These are phyloP conservation scores for Apotomis capreana DNA, from an alignment of 2,888 invertebrate genomes.

Conservation along the genomic window DNA sequence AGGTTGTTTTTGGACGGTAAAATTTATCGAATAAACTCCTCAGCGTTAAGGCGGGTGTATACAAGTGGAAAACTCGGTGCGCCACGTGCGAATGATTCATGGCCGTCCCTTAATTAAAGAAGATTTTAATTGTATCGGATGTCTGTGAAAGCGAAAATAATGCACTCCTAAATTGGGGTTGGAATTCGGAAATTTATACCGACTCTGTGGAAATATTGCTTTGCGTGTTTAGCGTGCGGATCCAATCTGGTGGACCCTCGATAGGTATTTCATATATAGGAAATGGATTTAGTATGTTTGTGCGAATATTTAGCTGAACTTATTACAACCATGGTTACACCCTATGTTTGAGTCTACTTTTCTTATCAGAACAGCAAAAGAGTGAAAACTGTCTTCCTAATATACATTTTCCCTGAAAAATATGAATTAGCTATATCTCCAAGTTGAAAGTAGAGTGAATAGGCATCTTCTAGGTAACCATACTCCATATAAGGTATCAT, in stretches of 20 bases:
- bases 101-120: constrained; percentile 83
- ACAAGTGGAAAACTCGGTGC: constrained; percentile 82
- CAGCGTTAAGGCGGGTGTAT: constrained; percentile 66
- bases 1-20: constrained; percentile 60
- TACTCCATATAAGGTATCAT: too few relatives aligned
- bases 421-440: too few relatives aligned
- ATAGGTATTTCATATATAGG: constrained; percentile 30
- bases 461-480: too few relatives aligned
- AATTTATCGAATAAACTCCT: constrained; percentile 57
- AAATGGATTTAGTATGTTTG: constrained; percentile 19
- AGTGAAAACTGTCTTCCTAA: too few relatives aligned
- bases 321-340: not conserved
- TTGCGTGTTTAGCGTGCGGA: constrained; percentile 67
- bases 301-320: not conserved
- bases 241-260: constrained; percentile 50
- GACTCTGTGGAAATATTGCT: constrained; percentile 70
- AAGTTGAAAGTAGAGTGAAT: too few relatives aligned
- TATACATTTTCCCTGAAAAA: too few relatives aligned
- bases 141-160: constrained; percentile 84
- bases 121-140: constrained; percentile 85
- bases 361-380: too few relatives aligned
- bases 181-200: constrained; percentile 77
- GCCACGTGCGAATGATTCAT: constrained; percentile 85
- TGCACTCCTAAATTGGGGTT: constrained; percentile 83
- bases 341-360: too few relatives aligned